These are phyloP conservation scores for Heliconius hermathena DNA, from an alignment of 1,140 invertebrate genomes.

Conservation along the genomic window DNA sequence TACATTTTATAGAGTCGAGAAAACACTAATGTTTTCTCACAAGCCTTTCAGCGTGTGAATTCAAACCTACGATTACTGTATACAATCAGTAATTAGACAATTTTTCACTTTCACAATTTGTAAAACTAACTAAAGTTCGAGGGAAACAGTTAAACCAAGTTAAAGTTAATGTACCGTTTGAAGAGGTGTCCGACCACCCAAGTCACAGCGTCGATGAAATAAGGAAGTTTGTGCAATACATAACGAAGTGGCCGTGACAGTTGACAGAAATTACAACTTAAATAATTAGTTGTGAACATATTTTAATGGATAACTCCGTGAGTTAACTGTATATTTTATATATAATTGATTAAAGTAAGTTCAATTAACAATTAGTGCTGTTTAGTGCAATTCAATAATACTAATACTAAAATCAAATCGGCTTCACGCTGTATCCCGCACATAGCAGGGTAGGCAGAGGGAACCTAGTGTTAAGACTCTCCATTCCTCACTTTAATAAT, in stretches of 20 bases:
- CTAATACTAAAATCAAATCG: no score
- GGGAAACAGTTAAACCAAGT: slow-evolving; percentile 18
- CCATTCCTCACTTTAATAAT: no score
- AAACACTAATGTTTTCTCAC: no score
- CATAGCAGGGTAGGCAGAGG: no score
- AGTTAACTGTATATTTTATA: background rate
- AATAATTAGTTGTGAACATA: background rate
- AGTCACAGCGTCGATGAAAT: background rate
- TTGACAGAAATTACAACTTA: background rate
- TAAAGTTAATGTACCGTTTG: slow-evolving; percentile 8
- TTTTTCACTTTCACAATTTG: background rate
- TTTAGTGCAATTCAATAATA: background rate
- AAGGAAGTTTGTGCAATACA: slow-evolving; percentile 19
- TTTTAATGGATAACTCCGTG: background rate
- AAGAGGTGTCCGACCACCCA: slow-evolving; percentile 13
- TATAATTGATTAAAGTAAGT: background rate
- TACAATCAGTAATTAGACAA: background rate
- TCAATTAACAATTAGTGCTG: background rate
- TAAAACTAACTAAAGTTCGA: slow-evolving; percentile 9
- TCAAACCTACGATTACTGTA: background rate
- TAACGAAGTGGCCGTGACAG: slow-evolving; percentile 15
- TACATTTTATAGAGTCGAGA: no score
- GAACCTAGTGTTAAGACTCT: no score
- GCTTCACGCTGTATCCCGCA: no score
- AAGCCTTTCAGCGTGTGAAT: background rate